Evolutionary conservation across 2,797 vertebrate species (phyloP).

Genomic region (Mormyrus hasselquistii): DNA sequence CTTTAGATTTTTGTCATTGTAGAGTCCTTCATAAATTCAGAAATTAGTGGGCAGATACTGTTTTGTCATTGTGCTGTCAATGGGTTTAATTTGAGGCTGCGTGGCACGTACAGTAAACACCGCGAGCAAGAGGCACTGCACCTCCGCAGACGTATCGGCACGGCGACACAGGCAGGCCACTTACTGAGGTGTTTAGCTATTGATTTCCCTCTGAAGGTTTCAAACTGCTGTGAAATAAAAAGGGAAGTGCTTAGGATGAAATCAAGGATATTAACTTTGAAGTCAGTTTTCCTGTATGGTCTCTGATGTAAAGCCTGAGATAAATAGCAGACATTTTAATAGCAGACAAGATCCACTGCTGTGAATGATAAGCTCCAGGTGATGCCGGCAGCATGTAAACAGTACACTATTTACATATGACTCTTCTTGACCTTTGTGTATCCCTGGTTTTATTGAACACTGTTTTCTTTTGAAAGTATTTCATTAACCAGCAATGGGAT

Average conservation of each 20-base stretch:
- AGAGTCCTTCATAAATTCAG: neutral
- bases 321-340: neutral
- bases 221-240: slow-evolving; percentile 22
- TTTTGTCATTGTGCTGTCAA: neutral
- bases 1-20: neutral
- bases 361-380: neutral
- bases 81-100: neutral
- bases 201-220: slow-evolving; percentile 26
- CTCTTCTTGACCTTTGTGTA: neutral
- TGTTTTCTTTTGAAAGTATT: neutral
- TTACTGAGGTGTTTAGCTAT: slow-evolving; percentile 24
- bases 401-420: neutral
- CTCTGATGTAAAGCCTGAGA: neutral
- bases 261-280: slow-evolving; percentile 5
- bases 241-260: slow-evolving; percentile 11
- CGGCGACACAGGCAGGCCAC: slow-evolving; percentile 15
- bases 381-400: neutral
- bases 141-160: slow-evolving; percentile 14
- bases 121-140: neutral
- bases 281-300: neutral
- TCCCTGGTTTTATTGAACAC: neutral
- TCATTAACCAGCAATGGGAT: neutral
- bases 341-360: neutral
- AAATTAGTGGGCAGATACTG: neutral
- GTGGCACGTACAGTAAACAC: neutral